Conservation (phyloP, 2,113 vertebrate genomes). For the Grammomys dolichurus region DNA sequence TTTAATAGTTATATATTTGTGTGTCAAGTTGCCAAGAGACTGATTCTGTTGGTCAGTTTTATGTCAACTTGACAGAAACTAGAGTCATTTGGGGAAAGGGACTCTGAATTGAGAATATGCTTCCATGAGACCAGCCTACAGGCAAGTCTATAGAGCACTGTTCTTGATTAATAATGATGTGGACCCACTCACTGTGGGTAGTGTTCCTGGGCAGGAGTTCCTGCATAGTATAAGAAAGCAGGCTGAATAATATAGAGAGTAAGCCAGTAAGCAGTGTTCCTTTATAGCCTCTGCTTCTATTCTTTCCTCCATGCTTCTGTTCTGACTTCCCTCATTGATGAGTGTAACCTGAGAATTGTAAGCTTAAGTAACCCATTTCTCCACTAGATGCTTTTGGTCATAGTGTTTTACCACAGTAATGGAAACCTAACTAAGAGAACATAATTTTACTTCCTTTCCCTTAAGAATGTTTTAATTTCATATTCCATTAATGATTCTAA, state of each 20-base stretch:
- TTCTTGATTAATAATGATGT: neutral
- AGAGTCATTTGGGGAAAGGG: neutral
- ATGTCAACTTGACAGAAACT: neutral
- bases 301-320: neutral
- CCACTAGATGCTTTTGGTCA: neutral
- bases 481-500: conserved; percentile 14
- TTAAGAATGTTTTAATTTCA: conserved; percentile 26
- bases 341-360: neutral
- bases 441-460: conserved; percentile 24
- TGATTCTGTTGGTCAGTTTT: neutral
- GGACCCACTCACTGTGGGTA: neutral
- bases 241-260: neutral
- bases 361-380: neutral
- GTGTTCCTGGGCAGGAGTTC: neutral
- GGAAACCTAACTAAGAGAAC: neutral
- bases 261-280: neutral
- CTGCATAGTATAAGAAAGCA: neutral
- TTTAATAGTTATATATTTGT: neutral
- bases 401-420: neutral
- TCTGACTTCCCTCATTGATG: neutral
- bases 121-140: neutral
- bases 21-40: neutral
- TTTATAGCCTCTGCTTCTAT: neutral
- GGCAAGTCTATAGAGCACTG: neutral
- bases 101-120: neutral